These are phyloP conservation scores for Oreocharis arfaki DNA, from an alignment of 2,113 vertebrate species.

Conservation along the genomic window DNA sequence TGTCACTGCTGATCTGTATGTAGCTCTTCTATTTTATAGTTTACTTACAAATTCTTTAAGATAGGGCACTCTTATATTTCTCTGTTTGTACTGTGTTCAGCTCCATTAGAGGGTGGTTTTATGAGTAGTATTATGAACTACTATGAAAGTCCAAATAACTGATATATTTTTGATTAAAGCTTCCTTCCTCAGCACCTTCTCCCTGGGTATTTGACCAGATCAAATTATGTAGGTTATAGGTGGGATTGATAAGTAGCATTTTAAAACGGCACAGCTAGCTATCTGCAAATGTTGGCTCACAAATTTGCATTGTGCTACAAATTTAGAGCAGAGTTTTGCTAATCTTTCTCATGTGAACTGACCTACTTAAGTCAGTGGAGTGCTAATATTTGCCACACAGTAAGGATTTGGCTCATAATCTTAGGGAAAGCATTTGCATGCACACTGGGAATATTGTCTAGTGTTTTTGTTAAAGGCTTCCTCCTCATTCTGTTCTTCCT, in stretches of 20 bases:
- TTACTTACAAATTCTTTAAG: neutral
- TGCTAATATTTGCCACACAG: constrained; percentile 27
- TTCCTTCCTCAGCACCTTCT: neutral
- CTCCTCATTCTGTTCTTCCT: neutral
- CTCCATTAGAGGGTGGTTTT: neutral
- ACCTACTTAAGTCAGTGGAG: constrained; percentile 38
- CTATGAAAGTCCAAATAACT: neutral
- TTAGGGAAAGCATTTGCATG: constrained; percentile 1
- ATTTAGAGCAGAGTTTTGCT: constrained; percentile 29
- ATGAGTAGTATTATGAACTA: neutral
- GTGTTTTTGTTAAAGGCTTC: constrained; percentile 19
- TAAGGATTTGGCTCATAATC: constrained; percentile 41
- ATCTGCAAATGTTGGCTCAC: neutral
- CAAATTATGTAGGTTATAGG: neutral
- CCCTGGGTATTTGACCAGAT: neutral
- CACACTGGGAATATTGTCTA: constrained; percentile 4
- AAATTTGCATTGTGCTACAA: neutral
- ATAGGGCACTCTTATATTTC: neutral
- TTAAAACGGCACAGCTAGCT: neutral
- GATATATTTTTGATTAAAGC: neutral
- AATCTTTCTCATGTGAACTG: constrained; percentile 45
- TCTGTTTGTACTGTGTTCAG: neutral
- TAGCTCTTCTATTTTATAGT: neutral
- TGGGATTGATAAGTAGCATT: neutral
- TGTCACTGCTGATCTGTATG: neutral